Conservation (phyloP, 1,140 invertebrate genomes). For the Drosophila paulistorum region DNA sequence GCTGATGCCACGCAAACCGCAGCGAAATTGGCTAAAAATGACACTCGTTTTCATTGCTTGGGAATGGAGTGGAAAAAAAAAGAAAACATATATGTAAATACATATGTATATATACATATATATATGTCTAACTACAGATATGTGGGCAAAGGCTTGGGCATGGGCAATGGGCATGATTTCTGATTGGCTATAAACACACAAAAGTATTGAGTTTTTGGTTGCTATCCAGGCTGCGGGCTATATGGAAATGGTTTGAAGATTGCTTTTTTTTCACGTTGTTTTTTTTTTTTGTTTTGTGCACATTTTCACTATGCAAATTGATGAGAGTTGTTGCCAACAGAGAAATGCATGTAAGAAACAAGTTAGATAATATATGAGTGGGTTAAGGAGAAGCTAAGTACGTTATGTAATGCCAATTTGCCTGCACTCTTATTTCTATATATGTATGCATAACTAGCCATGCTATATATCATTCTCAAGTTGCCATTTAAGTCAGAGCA, state of each 20-base stretch:
- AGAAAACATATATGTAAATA: constrained; percentile 18
- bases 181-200: constrained; percentile 79
- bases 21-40: constrained; percentile 79
- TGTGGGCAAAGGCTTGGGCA: constrained; percentile 57
- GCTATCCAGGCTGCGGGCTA: constrained; percentile 64
- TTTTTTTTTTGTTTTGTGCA: constrained; percentile 29
- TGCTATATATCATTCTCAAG: constrained; percentile 9
- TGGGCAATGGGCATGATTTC: constrained; percentile 78
- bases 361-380: constrained; percentile 47
- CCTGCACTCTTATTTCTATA: not conserved
- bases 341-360: not conserved
- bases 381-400: constrained; percentile 37
- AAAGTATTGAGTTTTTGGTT: constrained; percentile 76
- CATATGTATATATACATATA: not conserved
- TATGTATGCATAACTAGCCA: not conserved
- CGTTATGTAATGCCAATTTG: constrained; percentile 16
- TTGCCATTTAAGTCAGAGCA: constrained; percentile 12
- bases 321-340: constrained; percentile 39
- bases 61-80: constrained; percentile 5
- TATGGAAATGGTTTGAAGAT: constrained; percentile 59
- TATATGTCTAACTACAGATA: not conserved
- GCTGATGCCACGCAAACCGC: constrained; percentile 66
- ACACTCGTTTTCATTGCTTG: constrained; percentile 68
- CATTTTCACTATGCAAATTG: constrained; percentile 72
- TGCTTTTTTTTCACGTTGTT: constrained; percentile 64